Percentiles rank a stretch among this genome's conserved stretches.
Conservation (phyloP, 2,888 invertebrate species). For the Stegophylla sp. region DNA sequence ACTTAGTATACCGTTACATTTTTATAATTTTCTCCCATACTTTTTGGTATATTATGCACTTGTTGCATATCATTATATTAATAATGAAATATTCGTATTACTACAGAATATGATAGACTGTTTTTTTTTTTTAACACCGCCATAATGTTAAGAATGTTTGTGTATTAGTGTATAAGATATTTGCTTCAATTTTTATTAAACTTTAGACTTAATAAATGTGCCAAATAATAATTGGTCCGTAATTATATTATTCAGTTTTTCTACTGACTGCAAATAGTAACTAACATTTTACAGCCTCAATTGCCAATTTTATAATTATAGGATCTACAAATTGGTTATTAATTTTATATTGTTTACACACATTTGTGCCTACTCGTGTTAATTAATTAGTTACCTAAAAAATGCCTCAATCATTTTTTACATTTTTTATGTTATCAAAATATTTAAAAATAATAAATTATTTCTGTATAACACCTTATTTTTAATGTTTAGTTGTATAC, state of each 20-base stretch:
- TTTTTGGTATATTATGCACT: not conserved
- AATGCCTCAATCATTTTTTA: conserved; percentile 43
- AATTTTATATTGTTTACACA: conserved; percentile 14
- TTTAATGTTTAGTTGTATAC: conserved; percentile 20
- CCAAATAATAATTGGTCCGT: conserved; percentile 25
- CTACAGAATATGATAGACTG: conserved; percentile 12
- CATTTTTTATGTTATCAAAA: conserved; percentile 35
- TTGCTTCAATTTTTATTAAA: not conserved
- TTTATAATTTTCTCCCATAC: not conserved
- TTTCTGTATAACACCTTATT: conserved; percentile 34
- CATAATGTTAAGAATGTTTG: conserved; percentile 26
- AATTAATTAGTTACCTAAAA: conserved; percentile 54
- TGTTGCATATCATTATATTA: not conserved
- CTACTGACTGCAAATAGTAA: not conserved
- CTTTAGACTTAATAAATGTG: conserved; percentile 47
- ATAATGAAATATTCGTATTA: not conserved
- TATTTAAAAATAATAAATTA: not conserved
- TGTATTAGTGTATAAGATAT: conserved; percentile 33
- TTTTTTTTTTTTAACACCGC: conserved; percentile 24
- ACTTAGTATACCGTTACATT: too few relatives aligned
- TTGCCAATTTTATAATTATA: conserved; percentile 1
- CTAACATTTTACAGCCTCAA: conserved; percentile 7
- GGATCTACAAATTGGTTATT: not conserved
- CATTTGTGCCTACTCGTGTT: conserved; percentile 41
- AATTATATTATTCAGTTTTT: conserved; percentile 3